Base-by-base conservation (phyloP, 2,113 vertebrate species). In the Notiomystis cincta region DNA sequence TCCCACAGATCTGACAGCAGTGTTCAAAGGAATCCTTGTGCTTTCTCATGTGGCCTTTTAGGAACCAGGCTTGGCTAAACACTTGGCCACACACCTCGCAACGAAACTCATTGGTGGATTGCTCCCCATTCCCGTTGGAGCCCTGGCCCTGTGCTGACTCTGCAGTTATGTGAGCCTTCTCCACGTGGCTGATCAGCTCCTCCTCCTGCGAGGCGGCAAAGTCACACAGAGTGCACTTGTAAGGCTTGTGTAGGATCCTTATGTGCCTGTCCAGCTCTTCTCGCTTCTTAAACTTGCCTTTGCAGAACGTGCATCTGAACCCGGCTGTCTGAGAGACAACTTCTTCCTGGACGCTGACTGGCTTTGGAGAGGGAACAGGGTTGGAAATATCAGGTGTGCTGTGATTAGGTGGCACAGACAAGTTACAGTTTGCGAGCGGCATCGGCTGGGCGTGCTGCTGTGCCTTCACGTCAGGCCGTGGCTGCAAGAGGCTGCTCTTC, bases 1-100 rank as follows among this genome's bases (percentile, higher is more conserved):
- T 98, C 79, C 99, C 99, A 0, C 99, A 99, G 90, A 99, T 99
- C 98, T 99, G 99, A 96, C 99, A 99, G 97, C 99, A 99, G 97
- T 99, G 99, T 89, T 99, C 99, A 85, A 99, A 99, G 31, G 99
- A 99, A 97, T 99, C 99, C 91, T 99, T 99, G 98, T 99, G 99
- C 97, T 99, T 99, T 66, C 99, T 98, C 99, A 99, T 99, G 98
- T 99, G 99, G 84, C 99, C 99, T 96, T 99, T 99, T 4, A 99
- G 98, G 97, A 99, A 99, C 99, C 99, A 99, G 50, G 99, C 99
- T 98, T 99, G 99, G 97, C 99, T 99, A 91, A 99, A 99, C 62
- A 99, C 98, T 96, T 99, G 99, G 67, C 99, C 98, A 13, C 99
- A 99, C 33, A 99, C 99, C 72, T 99, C 99, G 2, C 99, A 99